Percentiles rank a stretch among this genome's conserved stretches.
Conservation (phyloP, 2,888 invertebrate species). For the Oligia latruncula region DNA sequence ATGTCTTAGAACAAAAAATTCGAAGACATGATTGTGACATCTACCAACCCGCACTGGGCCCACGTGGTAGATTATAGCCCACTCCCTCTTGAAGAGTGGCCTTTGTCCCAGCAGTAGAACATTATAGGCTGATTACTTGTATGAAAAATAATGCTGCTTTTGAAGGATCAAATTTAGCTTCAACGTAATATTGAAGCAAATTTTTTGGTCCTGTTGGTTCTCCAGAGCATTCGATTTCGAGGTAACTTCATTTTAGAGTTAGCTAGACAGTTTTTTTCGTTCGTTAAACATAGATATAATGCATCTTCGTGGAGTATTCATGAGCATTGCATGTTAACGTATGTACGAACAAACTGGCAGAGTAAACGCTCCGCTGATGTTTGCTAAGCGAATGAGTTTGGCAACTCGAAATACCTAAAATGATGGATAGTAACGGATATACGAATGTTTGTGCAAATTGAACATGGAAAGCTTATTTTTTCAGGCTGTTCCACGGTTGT, state of each 20-base stretch:
- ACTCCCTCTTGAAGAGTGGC: not conserved
- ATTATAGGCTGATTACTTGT: not conserved
- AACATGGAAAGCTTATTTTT: conserved; percentile 25
- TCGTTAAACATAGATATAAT: conserved; percentile 34
- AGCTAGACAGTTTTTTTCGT: conserved; percentile 16
- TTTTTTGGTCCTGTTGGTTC: conserved; percentile 8
- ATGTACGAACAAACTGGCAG: conserved; percentile 35
- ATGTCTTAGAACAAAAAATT: not conserved
- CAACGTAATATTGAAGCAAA: conserved; percentile 19
- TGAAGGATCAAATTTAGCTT: not conserved
- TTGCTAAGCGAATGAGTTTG: conserved; percentile 63
- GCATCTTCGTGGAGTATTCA: conserved; percentile 52
- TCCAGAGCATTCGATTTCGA: conserved; percentile 14
- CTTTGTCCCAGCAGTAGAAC: not conserved
- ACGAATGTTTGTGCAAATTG: conserved; percentile 21
- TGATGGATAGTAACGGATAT: conserved; percentile 23
- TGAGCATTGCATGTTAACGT: conserved; percentile 52
- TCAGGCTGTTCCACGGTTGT: not conserved
- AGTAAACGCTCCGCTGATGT: conserved; percentile 46
- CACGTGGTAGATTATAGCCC: no score
- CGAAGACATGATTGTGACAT: not conserved
- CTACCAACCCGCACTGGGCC: not conserved
- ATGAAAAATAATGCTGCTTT: conserved; percentile 4
- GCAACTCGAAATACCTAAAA: conserved; percentile 42
- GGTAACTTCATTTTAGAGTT: conserved; percentile 24